A percentile compares a stretch with the other conserved stretches of the same genome.
These are phyloP conservation scores for Drosophila gaucha DNA, from an alignment of 2,888 invertebrate genomes.

Conservation along the genomic window DNA sequence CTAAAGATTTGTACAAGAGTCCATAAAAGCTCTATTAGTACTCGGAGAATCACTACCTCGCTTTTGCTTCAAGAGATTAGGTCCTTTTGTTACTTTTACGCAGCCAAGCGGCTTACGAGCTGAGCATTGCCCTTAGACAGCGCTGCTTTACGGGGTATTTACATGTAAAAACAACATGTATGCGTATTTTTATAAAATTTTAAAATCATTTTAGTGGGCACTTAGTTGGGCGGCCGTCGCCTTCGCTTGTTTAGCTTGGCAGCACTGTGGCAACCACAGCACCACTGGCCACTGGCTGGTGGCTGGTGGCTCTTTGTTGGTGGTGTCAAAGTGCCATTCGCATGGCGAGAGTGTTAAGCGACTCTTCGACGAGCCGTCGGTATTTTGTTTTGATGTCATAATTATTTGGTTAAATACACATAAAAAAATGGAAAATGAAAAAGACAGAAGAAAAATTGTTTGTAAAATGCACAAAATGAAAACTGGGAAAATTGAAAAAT, in stretches of 20 bases:
- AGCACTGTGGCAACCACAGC: slow-evolving; percentile 22
- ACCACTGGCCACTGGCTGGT: slow-evolving; percentile 15
- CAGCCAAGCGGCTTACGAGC: no score
- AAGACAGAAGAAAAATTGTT: slow-evolving; percentile 10
- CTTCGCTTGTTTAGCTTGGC: slow-evolving; percentile 63
- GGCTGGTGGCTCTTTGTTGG: slow-evolving; percentile 16
- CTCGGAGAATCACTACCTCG: no score
- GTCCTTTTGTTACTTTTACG: no score
- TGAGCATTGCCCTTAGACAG: background rate
- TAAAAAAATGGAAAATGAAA: slow-evolving; percentile 13
- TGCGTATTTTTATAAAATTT: slow-evolving; percentile 47
- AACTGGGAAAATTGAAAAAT: slow-evolving; percentile 54
- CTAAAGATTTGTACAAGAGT: no score
- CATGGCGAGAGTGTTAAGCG: slow-evolving; percentile 61
- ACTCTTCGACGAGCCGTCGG: slow-evolving; percentile 58
- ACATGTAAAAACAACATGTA: slow-evolving; percentile 25
- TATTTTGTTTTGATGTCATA: slow-evolving; percentile 75
- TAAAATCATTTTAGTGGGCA: slow-evolving; percentile 74
- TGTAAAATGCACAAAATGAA: slow-evolving; percentile 37
- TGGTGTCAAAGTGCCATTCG: slow-evolving; percentile 59
- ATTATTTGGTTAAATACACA: slow-evolving; percentile 75
- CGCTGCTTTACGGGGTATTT: slow-evolving; percentile 30
- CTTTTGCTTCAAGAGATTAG: no score
- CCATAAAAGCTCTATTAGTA: no score
- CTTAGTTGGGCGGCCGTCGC: slow-evolving; percentile 51